A percentile compares a stretch with the other conserved stretches of the same genome.
These are phyloP conservation scores for Lagria hirta DNA, from an alignment of 2,888 invertebrate genomes.

Conservation along the genomic window DNA sequence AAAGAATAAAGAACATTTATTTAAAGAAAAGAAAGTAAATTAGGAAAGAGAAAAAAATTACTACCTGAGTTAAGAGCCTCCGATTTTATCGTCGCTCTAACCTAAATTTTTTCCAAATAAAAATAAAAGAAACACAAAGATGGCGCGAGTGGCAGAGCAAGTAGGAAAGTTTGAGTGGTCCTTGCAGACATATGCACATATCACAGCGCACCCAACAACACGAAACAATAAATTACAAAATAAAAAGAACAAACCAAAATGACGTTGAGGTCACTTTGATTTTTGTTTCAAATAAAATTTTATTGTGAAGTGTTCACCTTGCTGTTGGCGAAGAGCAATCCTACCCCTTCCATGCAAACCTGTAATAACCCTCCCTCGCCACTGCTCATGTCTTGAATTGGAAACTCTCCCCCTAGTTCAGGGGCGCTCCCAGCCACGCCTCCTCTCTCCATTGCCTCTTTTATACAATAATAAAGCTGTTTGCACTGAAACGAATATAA, in stretches of 20 bases:
- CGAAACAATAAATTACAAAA: constrained; percentile 40
- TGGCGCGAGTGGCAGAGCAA: constrained; percentile 55
- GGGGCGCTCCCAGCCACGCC: constrained; percentile 68
- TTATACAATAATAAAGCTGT: constrained; percentile 97
- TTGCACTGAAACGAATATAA: constrained; percentile 86
- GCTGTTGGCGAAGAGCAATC: constrained; percentile 97
- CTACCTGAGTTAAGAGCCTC: constrained; percentile 26
- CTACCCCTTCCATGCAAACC: constrained; percentile 99
- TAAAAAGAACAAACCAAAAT: constrained; percentile 27
- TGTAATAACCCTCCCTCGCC: constrained; percentile 97
- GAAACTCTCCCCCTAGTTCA: constrained; percentile 94
- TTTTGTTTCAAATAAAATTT: constrained; percentile 12
- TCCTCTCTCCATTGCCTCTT: constrained; percentile 96
- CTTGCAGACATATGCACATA: constrained; percentile 65
- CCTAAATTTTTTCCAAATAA: constrained; percentile 13
- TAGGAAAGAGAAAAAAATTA: constrained; percentile 19
- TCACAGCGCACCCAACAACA: constrained; percentile 56
- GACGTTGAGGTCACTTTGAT: constrained; percentile 20
- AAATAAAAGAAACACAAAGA: constrained; percentile 38
- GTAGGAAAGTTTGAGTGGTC: constrained; percentile 78
- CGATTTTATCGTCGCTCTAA: constrained; percentile 15
- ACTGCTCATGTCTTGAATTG: constrained; percentile 95
- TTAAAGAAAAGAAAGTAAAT: constrained; percentile 15
- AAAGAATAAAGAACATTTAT: constrained; percentile 23
- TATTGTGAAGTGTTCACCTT: constrained; percentile 80